Evolutionary conservation across 2,797 vertebrate species (phyloP).

Genomic region (Lindbergichthys nudifrons): DNA sequence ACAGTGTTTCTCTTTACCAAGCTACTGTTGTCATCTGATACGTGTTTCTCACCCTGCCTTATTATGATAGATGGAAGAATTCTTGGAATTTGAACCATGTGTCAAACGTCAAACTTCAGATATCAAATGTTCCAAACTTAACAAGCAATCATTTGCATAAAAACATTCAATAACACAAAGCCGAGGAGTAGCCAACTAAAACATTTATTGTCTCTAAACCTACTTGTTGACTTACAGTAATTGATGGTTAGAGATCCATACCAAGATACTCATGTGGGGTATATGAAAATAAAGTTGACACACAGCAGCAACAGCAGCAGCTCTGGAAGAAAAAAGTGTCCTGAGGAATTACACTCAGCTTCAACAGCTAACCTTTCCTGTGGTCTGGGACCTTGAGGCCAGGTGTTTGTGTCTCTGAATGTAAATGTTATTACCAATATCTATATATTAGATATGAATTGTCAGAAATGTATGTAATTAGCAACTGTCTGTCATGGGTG

Average conservation of each 20-base stretch:
- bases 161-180: slow-evolving; percentile 4
- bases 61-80: slow-evolving; percentile 49
- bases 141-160: slow-evolving; percentile 1
- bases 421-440: neutral
- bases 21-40: slow-evolving; percentile 53
- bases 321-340: slow-evolving; percentile 28
- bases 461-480: neutral
- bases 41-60: slow-evolving; percentile 33
- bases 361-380: slow-evolving; percentile 24
- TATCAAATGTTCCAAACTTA: slow-evolving; percentile 27
- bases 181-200: neutral
- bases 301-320: neutral
- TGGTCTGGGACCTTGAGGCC: slow-evolving; percentile 15
- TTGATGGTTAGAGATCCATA: slow-evolving; percentile 10
- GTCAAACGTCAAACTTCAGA: slow-evolving; percentile 17
- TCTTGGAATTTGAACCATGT: slow-evolving; percentile 54
- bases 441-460: no score
- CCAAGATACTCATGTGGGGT: neutral
- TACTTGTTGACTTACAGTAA: slow-evolving; percentile 10
- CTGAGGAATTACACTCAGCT: slow-evolving; percentile 33
- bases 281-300: slow-evolving; percentile 8
- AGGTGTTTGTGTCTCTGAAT: slow-evolving; percentile 4
- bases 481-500: neutral
- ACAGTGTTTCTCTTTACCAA: slow-evolving; percentile 35
- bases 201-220: slow-evolving; percentile 5